Percentiles rank a stretch among this genome's conserved stretches.
Evolutionary conservation across 2,797 vertebrate genomes (phyloP).

Genomic region (Poeciliopsis paucimaculata): DNA sequence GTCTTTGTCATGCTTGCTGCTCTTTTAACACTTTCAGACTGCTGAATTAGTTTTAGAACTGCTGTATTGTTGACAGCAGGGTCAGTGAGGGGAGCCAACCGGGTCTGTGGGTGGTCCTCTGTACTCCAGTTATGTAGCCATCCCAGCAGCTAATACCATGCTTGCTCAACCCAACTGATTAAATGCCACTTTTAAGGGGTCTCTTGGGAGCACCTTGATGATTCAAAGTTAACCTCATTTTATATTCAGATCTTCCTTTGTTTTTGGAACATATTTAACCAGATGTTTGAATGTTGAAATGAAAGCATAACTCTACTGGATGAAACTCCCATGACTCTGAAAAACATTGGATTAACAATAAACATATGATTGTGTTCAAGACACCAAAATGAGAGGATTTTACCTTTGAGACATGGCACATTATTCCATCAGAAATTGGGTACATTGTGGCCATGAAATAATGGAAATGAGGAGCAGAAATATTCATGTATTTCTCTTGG

Average conservation of each 20-base stretch:
- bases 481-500: neutral
- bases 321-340: neutral
- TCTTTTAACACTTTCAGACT: conserved; percentile 23
- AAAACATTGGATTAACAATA: neutral
- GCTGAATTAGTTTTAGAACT: conserved; percentile 47
- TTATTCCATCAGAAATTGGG: conserved; percentile 46
- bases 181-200: neutral
- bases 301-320: neutral
- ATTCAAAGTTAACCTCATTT: neutral
- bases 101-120: conserved; percentile 15
- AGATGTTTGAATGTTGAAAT: neutral
- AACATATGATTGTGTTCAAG: neutral
- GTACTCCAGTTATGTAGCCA: conserved; percentile 18
- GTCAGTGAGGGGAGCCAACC: conserved; percentile 47
- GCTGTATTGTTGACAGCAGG: conserved; percentile 46
- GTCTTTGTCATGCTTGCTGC: conserved; percentile 25
- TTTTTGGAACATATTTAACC: neutral
- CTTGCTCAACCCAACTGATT: neutral
- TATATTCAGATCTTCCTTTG: neutral
- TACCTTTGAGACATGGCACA: conserved; percentile 17
- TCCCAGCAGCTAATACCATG: conserved; percentile 4
- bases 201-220: neutral
- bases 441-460: conserved; percentile 35
- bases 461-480: neutral
- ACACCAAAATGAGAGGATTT: conserved; percentile 6